These are phyloP conservation scores for Sisor rabdophorus DNA, from an alignment of 2,113 vertebrate genomes.

Conservation along the genomic window DNA sequence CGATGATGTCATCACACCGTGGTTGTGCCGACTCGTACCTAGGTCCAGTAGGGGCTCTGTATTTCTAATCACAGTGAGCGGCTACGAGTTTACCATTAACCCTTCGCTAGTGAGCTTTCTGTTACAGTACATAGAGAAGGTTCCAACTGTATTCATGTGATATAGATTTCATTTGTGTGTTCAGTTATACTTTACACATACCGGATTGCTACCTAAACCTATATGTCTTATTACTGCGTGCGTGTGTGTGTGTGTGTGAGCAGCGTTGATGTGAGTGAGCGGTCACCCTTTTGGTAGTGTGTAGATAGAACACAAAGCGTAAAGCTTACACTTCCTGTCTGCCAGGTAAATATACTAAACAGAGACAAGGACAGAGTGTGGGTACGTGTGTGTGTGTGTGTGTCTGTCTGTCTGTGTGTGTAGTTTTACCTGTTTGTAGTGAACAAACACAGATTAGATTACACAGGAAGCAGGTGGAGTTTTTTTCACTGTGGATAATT, in stretches of 20 bases:
- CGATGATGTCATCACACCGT: neutral
- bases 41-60: neutral
- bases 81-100: too few species aligned
- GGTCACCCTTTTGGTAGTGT: neutral
- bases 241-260: too few species aligned
- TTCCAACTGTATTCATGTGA: neutral
- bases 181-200: neutral
- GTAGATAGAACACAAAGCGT: neutral
- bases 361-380: slow-evolving; percentile 14
- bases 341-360: slow-evolving; percentile 6
- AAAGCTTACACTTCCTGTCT: slow-evolving; percentile 26
- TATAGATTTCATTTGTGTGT: neutral
- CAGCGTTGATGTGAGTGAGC: neutral
- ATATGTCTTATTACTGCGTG: too few species aligned
- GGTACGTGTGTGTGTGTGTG: slow-evolving; percentile 25
- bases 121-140: neutral
- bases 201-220: neutral
- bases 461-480: slow-evolving; percentile 49
- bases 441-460: slow-evolving; percentile 65
- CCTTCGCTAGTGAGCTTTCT: too few species aligned
- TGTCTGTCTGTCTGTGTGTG: slow-evolving; percentile 10
- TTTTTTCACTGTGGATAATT: slow-evolving; percentile 40
- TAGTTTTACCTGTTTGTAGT: slow-evolving; percentile 32
- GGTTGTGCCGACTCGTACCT: neutral
- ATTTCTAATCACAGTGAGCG: neutral